These are phyloP conservation scores for Elachura formosa DNA, from an alignment of 2,113 vertebrate genomes.

Conservation along the genomic window DNA sequence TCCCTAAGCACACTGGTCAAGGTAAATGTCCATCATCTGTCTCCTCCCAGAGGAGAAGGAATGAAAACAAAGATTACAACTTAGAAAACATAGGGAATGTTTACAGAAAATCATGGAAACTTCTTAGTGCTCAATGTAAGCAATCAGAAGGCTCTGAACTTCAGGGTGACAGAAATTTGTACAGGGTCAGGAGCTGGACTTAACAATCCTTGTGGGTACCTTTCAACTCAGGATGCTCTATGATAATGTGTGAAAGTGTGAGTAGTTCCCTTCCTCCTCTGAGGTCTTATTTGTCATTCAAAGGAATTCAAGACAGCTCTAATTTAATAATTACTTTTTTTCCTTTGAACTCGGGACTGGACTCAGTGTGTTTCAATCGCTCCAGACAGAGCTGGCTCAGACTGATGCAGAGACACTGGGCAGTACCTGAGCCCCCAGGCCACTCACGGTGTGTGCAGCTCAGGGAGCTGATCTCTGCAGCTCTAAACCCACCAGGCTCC, in stretches of 20 bases:
- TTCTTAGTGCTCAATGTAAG: too few species aligned
- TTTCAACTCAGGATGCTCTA: background rate
- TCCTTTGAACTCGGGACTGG: background rate
- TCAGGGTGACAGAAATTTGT: too few species aligned
- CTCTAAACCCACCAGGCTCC: background rate
- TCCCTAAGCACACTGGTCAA: too few species aligned
- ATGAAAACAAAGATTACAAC: too few species aligned
- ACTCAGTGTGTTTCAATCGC: background rate
- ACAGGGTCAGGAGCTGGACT: background rate
- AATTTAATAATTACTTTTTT: background rate
- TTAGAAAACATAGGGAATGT: too few species aligned
- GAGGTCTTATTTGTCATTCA: background rate
- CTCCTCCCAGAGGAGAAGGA: too few species aligned
- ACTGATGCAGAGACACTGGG: background rate
- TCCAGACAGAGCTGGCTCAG: background rate
- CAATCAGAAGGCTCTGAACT: too few species aligned
- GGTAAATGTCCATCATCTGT: too few species aligned
- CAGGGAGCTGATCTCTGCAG: background rate
- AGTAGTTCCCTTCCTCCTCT: background rate
- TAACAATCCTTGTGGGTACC: background rate
- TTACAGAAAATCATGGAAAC: too few species aligned
- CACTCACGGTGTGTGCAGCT: background rate
- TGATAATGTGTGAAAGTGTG: background rate
- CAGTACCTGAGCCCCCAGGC: background rate
- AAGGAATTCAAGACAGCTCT: background rate